Percentiles rank a stretch among this genome's conserved stretches.
Evolutionary conservation across 2,797 vertebrate genomes (phyloP).

Genomic region (Florisuga fusca): DNA sequence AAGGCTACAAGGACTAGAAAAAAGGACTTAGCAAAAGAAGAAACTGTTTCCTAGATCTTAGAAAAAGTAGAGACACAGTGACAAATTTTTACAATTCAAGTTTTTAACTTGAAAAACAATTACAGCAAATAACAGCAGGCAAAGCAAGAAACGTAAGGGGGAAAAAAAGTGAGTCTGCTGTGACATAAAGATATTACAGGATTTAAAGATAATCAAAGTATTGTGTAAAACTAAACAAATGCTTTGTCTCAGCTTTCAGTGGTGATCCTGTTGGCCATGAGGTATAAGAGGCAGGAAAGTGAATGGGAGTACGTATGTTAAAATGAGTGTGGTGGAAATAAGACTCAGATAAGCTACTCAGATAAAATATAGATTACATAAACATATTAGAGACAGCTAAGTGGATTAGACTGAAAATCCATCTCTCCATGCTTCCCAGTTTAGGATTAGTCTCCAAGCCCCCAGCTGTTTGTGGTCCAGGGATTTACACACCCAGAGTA

Average conservation of each 20-base stretch:
- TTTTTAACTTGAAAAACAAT: neutral
- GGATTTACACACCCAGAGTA: fast-evolving
- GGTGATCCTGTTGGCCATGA: neutral
- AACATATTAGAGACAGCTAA: neutral
- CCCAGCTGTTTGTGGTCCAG: neutral
- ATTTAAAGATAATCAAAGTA: neutral
- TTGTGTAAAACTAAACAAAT: neutral
- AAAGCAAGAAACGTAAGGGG: neutral
- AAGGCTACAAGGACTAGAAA: neutral
- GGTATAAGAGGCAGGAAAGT: neutral
- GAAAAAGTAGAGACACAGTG: neutral
- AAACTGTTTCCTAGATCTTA: neutral
- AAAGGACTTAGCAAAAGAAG: neutral
- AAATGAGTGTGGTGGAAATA: neutral
- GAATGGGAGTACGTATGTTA: neutral
- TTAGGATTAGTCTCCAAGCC: fast-evolving
- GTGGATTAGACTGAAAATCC: neutral
- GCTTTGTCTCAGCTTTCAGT: neutral
- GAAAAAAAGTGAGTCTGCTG: neutral
- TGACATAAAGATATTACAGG: neutral
- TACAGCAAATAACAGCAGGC: neutral
- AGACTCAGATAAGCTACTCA: neutral
- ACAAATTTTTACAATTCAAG: neutral
- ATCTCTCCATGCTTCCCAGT: neutral
- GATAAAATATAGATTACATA: neutral